These are phyloP conservation scores for Rhinogobius similis DNA, from an alignment of 2,113 vertebrate species.

Conservation along the genomic window DNA sequence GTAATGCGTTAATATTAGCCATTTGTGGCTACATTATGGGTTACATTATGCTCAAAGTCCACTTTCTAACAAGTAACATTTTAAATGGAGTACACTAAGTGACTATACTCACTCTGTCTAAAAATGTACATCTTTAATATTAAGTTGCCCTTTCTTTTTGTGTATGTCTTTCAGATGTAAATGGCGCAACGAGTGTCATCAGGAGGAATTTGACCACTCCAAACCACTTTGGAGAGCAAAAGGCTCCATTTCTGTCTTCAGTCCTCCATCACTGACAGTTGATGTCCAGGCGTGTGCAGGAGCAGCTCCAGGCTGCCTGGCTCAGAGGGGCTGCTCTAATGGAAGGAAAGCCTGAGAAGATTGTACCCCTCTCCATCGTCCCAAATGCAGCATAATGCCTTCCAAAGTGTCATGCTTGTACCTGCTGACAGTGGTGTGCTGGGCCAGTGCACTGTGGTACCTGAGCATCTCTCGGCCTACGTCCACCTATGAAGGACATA, in stretches of 20 bases:
- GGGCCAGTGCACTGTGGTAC: constrained; percentile 98
- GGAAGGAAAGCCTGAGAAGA: constrained; percentile 74
- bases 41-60: not conserved
- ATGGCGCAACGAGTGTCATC: constrained; percentile 58
- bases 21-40: no score
- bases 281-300: constrained; percentile 74
- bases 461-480: constrained; percentile 91
- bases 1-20: no score
- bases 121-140: constrained; percentile 11
- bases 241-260: constrained; percentile 49
- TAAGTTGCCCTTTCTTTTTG: constrained; percentile 35
- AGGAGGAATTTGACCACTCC: constrained; percentile 46
- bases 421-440: constrained; percentile 95
- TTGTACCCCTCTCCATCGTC: constrained; percentile 75
- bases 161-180: constrained; percentile 72
- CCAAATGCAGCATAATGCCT: constrained; percentile 89
- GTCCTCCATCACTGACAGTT: constrained; percentile 68
- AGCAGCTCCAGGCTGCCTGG: constrained; percentile 82
- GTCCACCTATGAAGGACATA: constrained; percentile 86
- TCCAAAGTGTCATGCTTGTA: constrained; percentile 98
- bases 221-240: constrained; percentile 21
- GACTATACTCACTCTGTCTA: not conserved
- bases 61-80: constrained; percentile 19
- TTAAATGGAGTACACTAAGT: constrained; percentile 29
- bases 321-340: constrained; percentile 68